Conservation (phyloP, 2,113 vertebrate species). For the Brachyistius frenatus region DNA sequence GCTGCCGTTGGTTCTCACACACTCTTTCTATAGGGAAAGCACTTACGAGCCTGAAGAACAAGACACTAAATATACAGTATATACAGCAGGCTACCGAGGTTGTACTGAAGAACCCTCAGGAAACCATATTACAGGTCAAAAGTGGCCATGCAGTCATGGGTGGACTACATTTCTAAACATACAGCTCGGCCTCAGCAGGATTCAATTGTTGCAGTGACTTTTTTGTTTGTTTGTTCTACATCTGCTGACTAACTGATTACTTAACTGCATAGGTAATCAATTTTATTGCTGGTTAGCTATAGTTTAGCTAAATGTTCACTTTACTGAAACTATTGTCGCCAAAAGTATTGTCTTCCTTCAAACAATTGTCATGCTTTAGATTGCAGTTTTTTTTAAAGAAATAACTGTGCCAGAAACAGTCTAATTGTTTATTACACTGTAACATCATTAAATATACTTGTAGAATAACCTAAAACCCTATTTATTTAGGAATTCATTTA, state of each 20-base stretch:
- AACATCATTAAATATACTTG: no score
- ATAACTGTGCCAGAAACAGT: no score
- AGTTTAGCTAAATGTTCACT: background rate
- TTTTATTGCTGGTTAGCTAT: background rate
- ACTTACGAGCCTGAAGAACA: conserved; percentile 23
- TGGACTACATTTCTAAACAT: conserved; percentile 20
- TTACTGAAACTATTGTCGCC: background rate
- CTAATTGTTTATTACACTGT: no score
- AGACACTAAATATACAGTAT: conserved; percentile 2
- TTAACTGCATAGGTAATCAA: background rate
- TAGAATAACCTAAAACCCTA: no score
- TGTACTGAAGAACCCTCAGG: conserved; percentile 21
- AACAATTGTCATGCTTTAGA: background rate
- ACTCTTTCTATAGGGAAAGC: conserved; percentile 14
- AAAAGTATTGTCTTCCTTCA: background rate
- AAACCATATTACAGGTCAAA: conserved; percentile 15
- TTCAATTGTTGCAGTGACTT: background rate
- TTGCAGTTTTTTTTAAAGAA: background rate
- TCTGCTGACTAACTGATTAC: conserved; percentile 10
- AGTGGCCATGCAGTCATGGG: background rate
- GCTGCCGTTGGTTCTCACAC: conserved; percentile 15
- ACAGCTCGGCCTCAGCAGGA: background rate
- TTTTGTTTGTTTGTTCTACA: background rate
- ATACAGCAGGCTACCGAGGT: conserved; percentile 1
- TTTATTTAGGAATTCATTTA: no score